Evolutionary conservation across 2,888 invertebrate genomes (phyloP).

Genomic region (Dichetophora obliterata): DNA sequence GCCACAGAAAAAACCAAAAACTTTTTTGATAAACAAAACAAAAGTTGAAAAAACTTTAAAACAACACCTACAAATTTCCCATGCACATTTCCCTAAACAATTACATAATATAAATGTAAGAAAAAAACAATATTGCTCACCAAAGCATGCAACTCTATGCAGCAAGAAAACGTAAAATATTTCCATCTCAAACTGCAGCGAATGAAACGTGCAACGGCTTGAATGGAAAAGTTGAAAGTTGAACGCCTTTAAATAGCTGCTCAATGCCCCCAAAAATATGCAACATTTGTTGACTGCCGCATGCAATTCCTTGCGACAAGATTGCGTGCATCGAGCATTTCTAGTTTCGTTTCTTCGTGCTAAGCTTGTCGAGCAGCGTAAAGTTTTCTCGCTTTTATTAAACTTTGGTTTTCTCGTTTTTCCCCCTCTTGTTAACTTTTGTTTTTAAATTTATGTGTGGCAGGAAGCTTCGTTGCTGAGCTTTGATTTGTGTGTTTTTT

Average conservation of each 20-base stretch:
- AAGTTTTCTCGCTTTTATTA: constrained; percentile 12
- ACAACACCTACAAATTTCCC: constrained; percentile 20
- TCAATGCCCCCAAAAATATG: constrained; percentile 57
- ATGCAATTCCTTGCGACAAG: constrained; percentile 47
- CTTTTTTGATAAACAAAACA: too few species aligned
- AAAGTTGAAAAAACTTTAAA: constrained; percentile 7
- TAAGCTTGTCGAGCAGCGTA: neutral
- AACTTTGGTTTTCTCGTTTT: neutral
- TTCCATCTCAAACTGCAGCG: constrained; percentile 7
- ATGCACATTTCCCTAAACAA: neutral
- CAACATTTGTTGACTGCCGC: constrained; percentile 35
- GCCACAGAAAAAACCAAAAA: neutral
- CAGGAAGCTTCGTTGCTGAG: constrained; percentile 4
- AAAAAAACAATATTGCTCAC: neutral
- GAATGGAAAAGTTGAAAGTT: constrained; percentile 64
- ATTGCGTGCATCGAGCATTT: neutral
- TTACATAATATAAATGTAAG: neutral
- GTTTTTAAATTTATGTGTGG: constrained; percentile 9
- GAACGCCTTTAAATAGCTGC: constrained; percentile 64
- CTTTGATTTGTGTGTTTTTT: constrained; percentile 21
- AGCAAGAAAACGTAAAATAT: constrained; percentile 11
- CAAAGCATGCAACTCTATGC: too few species aligned
- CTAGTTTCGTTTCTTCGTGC: neutral
- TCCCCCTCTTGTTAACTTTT: neutral
- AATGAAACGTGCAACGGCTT: neutral